Base-by-base conservation (phyloP, 1,140 invertebrate species). In the Steinernema khuongi region DNA sequence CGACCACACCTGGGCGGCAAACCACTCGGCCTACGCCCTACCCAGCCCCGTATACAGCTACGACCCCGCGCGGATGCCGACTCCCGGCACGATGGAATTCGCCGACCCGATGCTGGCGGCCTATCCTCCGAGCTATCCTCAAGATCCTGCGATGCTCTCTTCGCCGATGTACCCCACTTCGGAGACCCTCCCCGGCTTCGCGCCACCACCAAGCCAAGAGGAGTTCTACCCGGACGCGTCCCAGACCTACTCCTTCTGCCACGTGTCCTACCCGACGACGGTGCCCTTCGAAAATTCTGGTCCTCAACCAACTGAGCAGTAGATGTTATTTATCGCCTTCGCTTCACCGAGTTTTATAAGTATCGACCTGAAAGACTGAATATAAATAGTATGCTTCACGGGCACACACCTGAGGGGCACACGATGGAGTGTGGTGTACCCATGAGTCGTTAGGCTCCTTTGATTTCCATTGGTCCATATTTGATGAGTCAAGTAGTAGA, bases 231-330 rank as follows among this genome's bases (percentile, higher is more conserved):
- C 50, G 4, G 11, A 60, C 50, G 50, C 11, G 22, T 22, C 50
- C 19, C 26, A 14, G 14, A 22, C 14, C 50, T 60, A 60, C 50
- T 17, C 50, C 14, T 60, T 60, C 19, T 14, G 14, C 7, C 50
- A 60, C 50, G 26, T 22, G 11, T 4, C 11, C 2, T 60, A 60
- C 50, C 50, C 50, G 19, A 17, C 50, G 14, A n/a, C 50, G 50
- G 50, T 11, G 4, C 26, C 50, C 19, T 60, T 60, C 50, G 50
- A 60, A 22, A 7, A 60, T 60, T 60, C 50, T 60, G 50, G 50
- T 60, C 50, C 50, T 4, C 50, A 60, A n/a, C n/a, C n/a, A 60
- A 60, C 26, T 60, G 50, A 60, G 50, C n/a, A n/a, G n/a, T 60
- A 60, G 50, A 60, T 17, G 22, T n/a, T 60, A 60, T 60, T 60